phyloP scores from a whole-genome alignment of 2,888 invertebrate genomes.

The Hymenopus coronatus region DNA sequence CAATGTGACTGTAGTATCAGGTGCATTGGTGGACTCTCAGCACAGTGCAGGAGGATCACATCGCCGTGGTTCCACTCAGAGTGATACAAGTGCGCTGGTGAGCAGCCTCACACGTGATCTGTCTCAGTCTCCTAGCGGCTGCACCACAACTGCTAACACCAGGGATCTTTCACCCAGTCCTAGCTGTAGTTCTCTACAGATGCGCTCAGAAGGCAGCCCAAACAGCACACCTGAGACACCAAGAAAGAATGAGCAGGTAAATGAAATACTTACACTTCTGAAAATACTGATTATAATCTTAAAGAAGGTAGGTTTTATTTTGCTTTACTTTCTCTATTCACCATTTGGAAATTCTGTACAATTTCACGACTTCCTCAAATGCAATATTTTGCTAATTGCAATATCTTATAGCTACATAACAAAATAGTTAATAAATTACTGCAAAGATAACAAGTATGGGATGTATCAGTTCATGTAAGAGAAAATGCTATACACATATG shows the following conservation, averaged over 20 bases:
- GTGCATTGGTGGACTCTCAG: constrained; percentile 43
- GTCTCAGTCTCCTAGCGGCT: constrained; percentile 55
- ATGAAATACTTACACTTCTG: no score
- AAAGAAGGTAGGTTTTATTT: no score
- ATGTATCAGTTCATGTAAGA: no score
- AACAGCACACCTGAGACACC: constrained; percentile 38
- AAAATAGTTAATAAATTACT: no score
- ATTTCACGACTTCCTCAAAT: no score
- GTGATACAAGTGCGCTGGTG: constrained; percentile 61
- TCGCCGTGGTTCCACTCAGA: constrained; percentile 55
- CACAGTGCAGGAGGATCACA: constrained; percentile 47
- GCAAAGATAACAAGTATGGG: no score
- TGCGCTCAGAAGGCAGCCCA: constrained; percentile 49
- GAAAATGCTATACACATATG: no score
- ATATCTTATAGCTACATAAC: no score
- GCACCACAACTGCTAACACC: constrained; percentile 48
- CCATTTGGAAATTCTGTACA: no score
- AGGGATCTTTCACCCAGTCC: constrained; percentile 57
- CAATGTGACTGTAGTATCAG: constrained; percentile 42
- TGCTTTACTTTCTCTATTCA: no score
- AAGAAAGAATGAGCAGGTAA: constrained; percentile 33
- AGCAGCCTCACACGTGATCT: constrained; percentile 61
- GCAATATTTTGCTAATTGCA: no score
- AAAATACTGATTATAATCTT: no score
- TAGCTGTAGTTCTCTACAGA: constrained; percentile 54